These are phyloP conservation scores for Phyllotreta striolata DNA, from an alignment of 2,888 invertebrate genomes.

Conservation along the genomic window DNA sequence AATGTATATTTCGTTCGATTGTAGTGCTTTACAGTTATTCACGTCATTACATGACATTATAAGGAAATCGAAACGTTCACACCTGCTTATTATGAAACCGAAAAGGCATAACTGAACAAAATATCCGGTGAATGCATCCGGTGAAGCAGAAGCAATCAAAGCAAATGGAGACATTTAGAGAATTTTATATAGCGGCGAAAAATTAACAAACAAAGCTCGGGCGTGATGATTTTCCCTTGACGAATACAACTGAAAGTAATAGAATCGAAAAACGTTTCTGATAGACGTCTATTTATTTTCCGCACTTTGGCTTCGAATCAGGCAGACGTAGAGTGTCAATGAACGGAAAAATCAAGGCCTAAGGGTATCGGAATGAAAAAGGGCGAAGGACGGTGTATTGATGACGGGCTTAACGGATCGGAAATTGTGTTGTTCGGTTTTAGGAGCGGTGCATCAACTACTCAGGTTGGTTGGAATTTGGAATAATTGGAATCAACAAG, in stretches of 20 bases:
- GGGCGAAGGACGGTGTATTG: slow-evolving; percentile 5
- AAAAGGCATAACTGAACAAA: slow-evolving; percentile 6
- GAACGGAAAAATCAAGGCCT: slow-evolving; percentile 17
- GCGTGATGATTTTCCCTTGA: too few relatives aligned
- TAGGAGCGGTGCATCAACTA: slow-evolving; percentile 18
- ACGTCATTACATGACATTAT: slow-evolving; percentile 1
- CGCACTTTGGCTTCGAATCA: slow-evolving; percentile 13
- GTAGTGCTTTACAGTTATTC: too few relatives aligned
- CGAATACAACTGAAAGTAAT: not conserved
- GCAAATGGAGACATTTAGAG: not conserved
- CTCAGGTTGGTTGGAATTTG: slow-evolving; percentile 1
- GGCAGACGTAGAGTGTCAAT: slow-evolving; percentile 20
- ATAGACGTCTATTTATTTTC: not conserved
- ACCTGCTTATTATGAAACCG: slow-evolving; percentile 13
- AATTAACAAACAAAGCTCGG: too few relatives aligned
- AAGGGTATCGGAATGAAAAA: slow-evolving; percentile 4
- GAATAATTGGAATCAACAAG: not conserved
- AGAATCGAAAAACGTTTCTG: not conserved
- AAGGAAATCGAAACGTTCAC: slow-evolving; percentile 8
- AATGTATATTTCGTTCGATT: too few relatives aligned
- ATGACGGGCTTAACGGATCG: slow-evolving; percentile 5
- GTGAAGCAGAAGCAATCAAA: slow-evolving; percentile 9
- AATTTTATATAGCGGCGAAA: not conserved
- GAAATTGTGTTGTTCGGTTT: slow-evolving; percentile 17
- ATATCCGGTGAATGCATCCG: not conserved